These are phyloP conservation scores for Carapus acus DNA, from an alignment of 2,797 vertebrate species.

Conservation along the genomic window DNA sequence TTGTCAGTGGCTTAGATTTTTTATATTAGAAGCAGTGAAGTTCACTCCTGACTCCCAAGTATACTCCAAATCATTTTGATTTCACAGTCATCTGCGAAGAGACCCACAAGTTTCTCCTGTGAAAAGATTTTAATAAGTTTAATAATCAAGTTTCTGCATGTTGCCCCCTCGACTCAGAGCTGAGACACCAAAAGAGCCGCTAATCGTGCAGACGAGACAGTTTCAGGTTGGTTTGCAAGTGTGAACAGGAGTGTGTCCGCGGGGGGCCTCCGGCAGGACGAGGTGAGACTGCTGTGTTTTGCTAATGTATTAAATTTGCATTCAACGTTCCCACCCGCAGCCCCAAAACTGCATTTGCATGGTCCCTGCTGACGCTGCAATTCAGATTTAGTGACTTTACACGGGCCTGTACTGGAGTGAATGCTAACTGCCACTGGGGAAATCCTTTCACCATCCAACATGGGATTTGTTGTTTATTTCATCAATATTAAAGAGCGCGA, in stretches of 20 bases:
- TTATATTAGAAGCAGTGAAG: too few relatives aligned
- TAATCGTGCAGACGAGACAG: conserved; percentile 14
- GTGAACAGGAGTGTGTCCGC: conserved; percentile 8
- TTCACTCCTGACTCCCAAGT: too few relatives aligned
- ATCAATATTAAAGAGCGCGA: too few relatives aligned
- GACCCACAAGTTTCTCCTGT: too few relatives aligned
- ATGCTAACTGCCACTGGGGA: too few relatives aligned
- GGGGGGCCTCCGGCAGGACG: background rate
- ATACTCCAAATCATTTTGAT: too few relatives aligned
- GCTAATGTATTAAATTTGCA: conserved; percentile 54
- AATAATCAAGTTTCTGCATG: too few relatives aligned
- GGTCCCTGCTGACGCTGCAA: conserved; percentile 24
- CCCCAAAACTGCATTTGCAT: conserved; percentile 25
- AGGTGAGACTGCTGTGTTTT: conserved; percentile 25
- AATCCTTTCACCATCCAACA: too few relatives aligned
- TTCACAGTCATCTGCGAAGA: too few relatives aligned
- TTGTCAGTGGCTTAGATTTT: too few relatives aligned
- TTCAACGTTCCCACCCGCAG: conserved; percentile 19
- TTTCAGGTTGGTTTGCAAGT: conserved; percentile 35
- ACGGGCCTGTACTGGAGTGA: conserved; percentile 15
- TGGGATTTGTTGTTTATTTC: conserved; percentile 2
- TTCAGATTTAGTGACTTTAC: conserved; percentile 20
- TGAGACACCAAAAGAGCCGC: conserved; percentile 33
- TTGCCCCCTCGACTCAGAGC: background rate
- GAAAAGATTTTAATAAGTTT: too few relatives aligned